These are phyloP conservation scores for Phenganax stokvisi DNA, from an alignment of 92 coral and sea anemone genomes.

Conservation along the genomic window DNA sequence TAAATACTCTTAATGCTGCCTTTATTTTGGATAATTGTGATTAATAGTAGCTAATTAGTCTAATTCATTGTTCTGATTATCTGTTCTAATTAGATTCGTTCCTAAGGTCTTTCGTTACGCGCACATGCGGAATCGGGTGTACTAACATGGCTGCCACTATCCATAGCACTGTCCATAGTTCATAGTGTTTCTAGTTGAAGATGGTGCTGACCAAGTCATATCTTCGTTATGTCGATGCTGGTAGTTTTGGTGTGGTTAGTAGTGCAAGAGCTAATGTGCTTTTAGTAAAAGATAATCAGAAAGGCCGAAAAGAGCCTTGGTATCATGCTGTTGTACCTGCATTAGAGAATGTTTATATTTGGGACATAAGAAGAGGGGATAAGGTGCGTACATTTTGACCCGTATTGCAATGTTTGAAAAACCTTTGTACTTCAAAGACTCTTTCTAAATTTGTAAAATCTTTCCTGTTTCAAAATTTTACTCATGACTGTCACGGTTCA, in stretches of 20 bases:
- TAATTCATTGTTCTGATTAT: no score
- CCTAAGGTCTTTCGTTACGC: background rate
- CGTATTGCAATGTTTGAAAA: background rate
- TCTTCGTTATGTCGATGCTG: conserved; percentile 66
- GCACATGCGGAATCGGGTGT: conserved; percentile 19
- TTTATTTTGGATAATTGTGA: no score
- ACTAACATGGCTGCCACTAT: background rate
- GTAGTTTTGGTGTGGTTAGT: conserved; percentile 73
- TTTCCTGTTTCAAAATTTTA: background rate
- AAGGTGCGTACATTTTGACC: conserved; percentile 44
- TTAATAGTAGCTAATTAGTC: no score
- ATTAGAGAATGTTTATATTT: conserved; percentile 70
- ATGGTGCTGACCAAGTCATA: conserved; percentile 94
- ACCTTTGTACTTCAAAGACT: background rate
- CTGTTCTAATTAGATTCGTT: background rate
- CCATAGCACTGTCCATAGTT: background rate
- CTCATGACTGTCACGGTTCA: background rate
- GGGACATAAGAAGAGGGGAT: conserved; percentile 86
- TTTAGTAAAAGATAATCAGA: conserved; percentile 42
- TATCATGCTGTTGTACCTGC: conserved; percentile 64
- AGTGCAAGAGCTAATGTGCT: conserved; percentile 70
- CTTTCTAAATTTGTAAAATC: background rate
- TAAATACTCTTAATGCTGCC: background rate
- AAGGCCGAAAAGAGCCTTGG: background rate
- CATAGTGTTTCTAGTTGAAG: background rate